Percentiles rank a stretch among this genome's conserved stretches.
phyloP scores from a whole-genome alignment of 2,797 vertebrate genomes.

The Poeciliopsis presidionis region DNA sequence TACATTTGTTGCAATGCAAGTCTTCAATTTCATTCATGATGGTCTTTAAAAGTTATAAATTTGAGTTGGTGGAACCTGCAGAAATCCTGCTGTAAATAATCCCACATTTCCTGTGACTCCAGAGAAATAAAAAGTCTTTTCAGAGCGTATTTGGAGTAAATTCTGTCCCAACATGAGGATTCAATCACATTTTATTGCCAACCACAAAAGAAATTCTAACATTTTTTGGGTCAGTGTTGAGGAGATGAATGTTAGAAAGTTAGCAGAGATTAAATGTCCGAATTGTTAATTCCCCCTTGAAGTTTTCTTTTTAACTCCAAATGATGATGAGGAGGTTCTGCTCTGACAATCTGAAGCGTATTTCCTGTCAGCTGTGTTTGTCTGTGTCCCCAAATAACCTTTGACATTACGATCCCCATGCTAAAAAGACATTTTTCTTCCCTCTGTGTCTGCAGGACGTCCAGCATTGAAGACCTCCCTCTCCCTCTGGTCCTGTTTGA shows the following conservation, averaged over 20 bases:
- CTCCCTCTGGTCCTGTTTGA: constrained; percentile 66
- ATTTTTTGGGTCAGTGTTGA: background rate
- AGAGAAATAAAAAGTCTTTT: background rate
- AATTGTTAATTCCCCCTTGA: background rate
- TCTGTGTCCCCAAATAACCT: constrained; percentile 29
- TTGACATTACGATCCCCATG: constrained; percentile 35
- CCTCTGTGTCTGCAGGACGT: constrained; percentile 58
- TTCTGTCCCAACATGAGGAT: background rate
- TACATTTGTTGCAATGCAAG: too few species aligned
- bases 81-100: background rate
- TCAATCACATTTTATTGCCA: background rate
- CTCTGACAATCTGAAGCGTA: constrained; percentile 5
- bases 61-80: background rate
- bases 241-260: background rate
- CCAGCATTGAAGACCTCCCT: constrained; percentile 56
- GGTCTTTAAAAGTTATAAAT: too few species aligned
- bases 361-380: background rate
- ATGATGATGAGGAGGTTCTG: background rate
- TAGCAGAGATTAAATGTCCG: background rate
- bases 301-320: background rate
- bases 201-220: background rate
- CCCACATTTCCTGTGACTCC: background rate
- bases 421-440: constrained; percentile 53
- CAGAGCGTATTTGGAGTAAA: background rate
- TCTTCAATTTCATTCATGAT: too few species aligned